Percentiles rank a stretch among this genome's conserved stretches.
Evolutionary conservation across 2,113 vertebrate species (phyloP).

Genomic region (Nanger granti): DNA sequence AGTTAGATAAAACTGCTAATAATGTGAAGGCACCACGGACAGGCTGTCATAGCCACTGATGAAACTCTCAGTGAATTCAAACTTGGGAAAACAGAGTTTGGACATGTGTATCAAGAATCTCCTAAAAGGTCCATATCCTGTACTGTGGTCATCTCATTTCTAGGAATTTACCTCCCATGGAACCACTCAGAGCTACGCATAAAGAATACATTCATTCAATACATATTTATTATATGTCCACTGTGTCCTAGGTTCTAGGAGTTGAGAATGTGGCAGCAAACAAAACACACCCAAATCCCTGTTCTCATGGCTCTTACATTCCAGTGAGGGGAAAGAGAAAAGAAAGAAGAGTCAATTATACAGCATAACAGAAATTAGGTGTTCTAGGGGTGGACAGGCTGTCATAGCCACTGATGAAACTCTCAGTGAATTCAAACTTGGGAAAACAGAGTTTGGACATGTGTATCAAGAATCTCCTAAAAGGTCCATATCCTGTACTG

Average conservation of each 20-base stretch:
- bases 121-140: background rate
- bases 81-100: background rate
- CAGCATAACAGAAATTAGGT: background rate
- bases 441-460: background rate
- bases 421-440: background rate
- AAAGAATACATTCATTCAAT: background rate
- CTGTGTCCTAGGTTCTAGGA: background rate
- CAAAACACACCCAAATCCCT: background rate
- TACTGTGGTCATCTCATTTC: slow-evolving; percentile 8
- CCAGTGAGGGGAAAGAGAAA: background rate
- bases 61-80: background rate
- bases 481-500: background rate
- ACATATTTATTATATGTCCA: background rate
- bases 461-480: background rate
- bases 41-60: background rate
- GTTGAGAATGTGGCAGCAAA: background rate
- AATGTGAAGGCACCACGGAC: background rate
- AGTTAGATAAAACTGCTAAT: background rate
- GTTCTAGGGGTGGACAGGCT: background rate
- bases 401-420: background rate
- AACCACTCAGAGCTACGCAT: background rate
- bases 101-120: background rate
- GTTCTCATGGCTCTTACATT: background rate
- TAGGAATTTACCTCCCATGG: background rate
- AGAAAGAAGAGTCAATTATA: background rate